Conservation (phyloP, 2,797 vertebrate genomes). For the Sebastolobus altivelis region DNA sequence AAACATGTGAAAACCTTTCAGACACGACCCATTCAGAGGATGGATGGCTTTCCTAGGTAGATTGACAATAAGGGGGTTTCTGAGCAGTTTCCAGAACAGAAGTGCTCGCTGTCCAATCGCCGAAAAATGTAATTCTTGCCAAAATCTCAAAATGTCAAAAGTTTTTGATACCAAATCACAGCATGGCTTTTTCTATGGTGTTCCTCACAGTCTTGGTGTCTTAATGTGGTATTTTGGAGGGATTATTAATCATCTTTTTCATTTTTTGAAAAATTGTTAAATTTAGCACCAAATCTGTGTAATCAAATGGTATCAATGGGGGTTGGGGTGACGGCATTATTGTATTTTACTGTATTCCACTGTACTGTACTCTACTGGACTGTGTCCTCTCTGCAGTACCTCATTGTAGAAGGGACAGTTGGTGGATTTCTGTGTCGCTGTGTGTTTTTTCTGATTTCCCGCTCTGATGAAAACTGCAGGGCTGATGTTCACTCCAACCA, state of each 20-base stretch:
- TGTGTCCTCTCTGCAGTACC: constrained; percentile 70
- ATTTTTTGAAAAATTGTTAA: neutral
- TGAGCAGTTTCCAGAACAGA: neutral
- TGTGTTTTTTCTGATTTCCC: constrained; percentile 90
- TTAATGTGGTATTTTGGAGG: no score
- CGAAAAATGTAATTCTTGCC: neutral
- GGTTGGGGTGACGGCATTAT: no score
- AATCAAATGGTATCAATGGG: no score
- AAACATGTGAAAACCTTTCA: no score
- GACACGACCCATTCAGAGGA: neutral
- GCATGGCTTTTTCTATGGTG: no score
- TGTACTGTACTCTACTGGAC: neutral
- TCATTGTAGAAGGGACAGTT: constrained; percentile 96
- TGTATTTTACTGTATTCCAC: neutral
- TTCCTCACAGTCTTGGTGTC: neutral
- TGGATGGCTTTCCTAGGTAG: neutral
- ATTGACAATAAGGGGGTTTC: neutral
- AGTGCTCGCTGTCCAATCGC: neutral
- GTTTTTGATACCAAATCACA: no score
- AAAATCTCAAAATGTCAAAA: no score
- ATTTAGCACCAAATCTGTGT: neutral
- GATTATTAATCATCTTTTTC: neutral
- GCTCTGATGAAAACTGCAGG: constrained; percentile 91
- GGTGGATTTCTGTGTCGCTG: constrained; percentile 90
- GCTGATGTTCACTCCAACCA: constrained; percentile 94